These are phyloP conservation scores for Amblyraja radiata DNA, from an alignment of 2,797 vertebrate genomes.

Conservation along the genomic window DNA sequence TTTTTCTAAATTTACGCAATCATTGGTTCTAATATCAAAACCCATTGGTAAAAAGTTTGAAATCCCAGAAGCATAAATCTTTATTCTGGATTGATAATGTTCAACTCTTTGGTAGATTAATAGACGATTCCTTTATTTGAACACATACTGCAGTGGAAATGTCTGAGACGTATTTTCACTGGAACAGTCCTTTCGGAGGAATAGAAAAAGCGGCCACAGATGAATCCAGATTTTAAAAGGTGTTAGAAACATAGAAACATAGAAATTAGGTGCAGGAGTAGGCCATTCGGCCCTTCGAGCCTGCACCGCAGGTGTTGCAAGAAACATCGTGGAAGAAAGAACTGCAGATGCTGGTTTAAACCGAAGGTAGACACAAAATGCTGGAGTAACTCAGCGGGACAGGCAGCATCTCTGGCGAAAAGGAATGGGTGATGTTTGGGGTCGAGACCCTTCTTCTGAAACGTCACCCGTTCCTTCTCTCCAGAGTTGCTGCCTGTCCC, in stretches of 20 bases:
- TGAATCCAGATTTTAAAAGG: not conserved
- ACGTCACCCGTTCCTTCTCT: too few relatives aligned
- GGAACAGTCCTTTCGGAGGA: not conserved
- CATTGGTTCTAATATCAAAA: slow-evolving; percentile 20
- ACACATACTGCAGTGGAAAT: not conserved
- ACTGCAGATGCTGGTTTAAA: too few relatives aligned
- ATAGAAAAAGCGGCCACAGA: not conserved
- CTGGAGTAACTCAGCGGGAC: too few relatives aligned
- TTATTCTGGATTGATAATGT: not conserved
- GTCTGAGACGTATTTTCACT: not conserved
- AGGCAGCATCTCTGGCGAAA: too few relatives aligned
- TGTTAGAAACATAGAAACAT: too few relatives aligned
- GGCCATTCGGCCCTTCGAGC: too few relatives aligned
- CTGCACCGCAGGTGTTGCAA: not conserved
- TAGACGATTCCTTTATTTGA: not conserved
- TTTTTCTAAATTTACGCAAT: not conserved
- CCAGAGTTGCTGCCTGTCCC: too few relatives aligned
- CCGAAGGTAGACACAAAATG: too few relatives aligned
- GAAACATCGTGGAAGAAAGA: not conserved
- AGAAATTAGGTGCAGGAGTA: too few relatives aligned
- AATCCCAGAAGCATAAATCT: not conserved
- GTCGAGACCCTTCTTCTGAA: too few relatives aligned
- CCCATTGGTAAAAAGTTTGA: slow-evolving; percentile 13
- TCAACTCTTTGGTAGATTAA: slow-evolving; percentile 22
- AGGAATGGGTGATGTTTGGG: too few relatives aligned